Evolutionary conservation across 1,140 invertebrate species (phyloP), one percentile per base, ranked within the genome.

Genomic region (Drosophila truncata): DNA sequence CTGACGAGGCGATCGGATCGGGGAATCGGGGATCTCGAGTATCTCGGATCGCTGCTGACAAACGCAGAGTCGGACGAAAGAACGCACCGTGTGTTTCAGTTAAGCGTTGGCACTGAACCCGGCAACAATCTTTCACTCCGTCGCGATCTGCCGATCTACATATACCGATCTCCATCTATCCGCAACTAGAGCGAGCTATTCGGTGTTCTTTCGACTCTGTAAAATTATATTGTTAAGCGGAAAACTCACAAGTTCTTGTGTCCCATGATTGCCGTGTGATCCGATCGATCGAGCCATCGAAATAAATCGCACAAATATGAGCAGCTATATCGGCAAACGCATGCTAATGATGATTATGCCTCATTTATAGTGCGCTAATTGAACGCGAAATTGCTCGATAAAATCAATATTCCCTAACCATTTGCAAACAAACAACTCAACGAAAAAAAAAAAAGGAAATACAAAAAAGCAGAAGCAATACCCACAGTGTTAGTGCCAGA

Each of bases 311-410:
- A 64, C 69, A 77, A 66, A 77, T 69, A 86, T 82, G 66, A 69
- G 78, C 81, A 72, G 81, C 66, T 64, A 61, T 74, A 61, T 61
- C 47, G 77, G 78, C 61, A 76, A 78, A 64, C 73, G 73, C 50
- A 72, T 88, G 85, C 74, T 90, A 82, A 88, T 73, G 81, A 90
- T 85, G 85, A 90, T 84, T 88, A 91, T 83, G 86, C 79, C 79
- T 88, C 80, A 87, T 88, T 88, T 91, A 88, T 91, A 90, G 88
- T 91, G 83, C 80, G 80, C 84, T 91, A 91, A 91, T 91, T 91
- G 88, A 82, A 91, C 80, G 87, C 91, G 84, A 91, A 87, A 82
- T 80, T 85, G 77, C 76, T 71, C 42, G 66, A 59, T 71, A 47
- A 58, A 72, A 33, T 49, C 42, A 70, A 72, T 71, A 72, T 20